Conservation (phyloP, 2,113 vertebrate species). For the Erythrocercus mccallii region DNA sequence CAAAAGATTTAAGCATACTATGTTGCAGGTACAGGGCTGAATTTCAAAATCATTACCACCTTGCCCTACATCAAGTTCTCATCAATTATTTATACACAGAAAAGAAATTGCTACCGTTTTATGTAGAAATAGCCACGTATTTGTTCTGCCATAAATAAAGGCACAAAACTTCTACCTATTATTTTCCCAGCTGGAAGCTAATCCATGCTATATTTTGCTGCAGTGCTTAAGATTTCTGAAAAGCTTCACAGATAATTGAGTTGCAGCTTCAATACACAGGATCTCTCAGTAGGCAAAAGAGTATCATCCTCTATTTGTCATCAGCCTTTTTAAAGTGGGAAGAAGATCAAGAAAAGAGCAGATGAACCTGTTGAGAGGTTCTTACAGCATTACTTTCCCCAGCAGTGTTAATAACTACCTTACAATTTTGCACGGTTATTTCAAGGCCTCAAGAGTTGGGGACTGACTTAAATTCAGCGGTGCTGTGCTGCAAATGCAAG, state of each 20-base stretch:
- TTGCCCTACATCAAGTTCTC: not conserved
- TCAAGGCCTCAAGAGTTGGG: not conserved
- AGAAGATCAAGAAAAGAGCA: not conserved
- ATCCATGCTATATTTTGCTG: not conserved
- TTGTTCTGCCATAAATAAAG: not conserved
- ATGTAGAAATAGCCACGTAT: not conserved
- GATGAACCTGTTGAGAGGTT: not conserved
- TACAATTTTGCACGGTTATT: not conserved
- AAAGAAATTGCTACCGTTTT: not conserved
- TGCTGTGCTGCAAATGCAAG: not conserved
- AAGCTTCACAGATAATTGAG: slow-evolving; percentile 25
- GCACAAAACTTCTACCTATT: not conserved
- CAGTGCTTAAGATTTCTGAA: not conserved
- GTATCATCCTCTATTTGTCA: not conserved
- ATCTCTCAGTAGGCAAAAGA: not conserved
- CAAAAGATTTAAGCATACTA: not conserved
- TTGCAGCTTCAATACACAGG: not conserved
- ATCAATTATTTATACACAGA: not conserved
- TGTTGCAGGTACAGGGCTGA: not conserved
- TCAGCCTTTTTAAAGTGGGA: not conserved
- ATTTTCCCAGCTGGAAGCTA: slow-evolving; percentile 45
- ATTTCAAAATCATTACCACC: not conserved
- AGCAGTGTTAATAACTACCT: not conserved
- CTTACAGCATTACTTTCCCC: not conserved
- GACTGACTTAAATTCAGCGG: not conserved